Evolutionary conservation across 1,140 invertebrate species (phyloP), one percentile per base, ranked within the genome.

Genomic region (Idris sp.): DNA sequence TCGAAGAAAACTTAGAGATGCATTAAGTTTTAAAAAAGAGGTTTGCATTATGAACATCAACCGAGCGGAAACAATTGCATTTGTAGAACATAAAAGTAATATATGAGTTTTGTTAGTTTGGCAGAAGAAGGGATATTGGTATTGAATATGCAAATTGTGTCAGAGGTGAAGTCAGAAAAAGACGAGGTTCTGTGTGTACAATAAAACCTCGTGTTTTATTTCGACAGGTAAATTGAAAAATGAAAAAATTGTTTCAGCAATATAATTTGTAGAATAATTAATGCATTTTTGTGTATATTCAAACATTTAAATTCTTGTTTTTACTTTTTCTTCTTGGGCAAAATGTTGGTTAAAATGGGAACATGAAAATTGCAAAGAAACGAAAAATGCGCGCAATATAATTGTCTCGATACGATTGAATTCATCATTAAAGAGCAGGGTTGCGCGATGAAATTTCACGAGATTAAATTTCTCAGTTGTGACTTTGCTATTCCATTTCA

Each of bases 401-500:
- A n/a, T n/a, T n/a, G n/a, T n/a, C n/a, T n/a, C n/a, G n/a, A n/a
- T n/a, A n/a, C n/a, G n/a, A n/a, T n/a, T n/a, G n/a, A n/a, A n/a
- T n/a, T n/a, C n/a, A n/a, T n/a, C n/a, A n/a, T n/a, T n/a, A n/a
- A n/a, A n/a, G n/a, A n/a, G n/a, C n/a, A n/a, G n/a, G n/a, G n/a
- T n/a, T n/a, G n/a, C n/a, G n/a, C n/a, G n/a, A n/a, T n/a, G n/a
- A 25, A 31, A 31, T 6, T 31, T 31, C 16, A 36, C 38, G 58
- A 75, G 73, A 76, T 76, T 68, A 78, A 73, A n/a, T n/a, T n/a
- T n/a, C n/a, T n/a, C n/a, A n/a, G n/a, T n/a, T n/a, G n/a, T n/a
- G n/a, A 78, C 62, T 78, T 75, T 48, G 51, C 74, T 74, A 77
- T 77, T 75, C 74, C 77, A 77, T 77, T 79, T 79, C 62, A 58